These are phyloP conservation scores for Felis catus DNA, from an alignment of 2,113 vertebrate species.

Conservation along the genomic window F.catus_Fca126_mat1.0 CM031412.1:144090501-144091000, in stretches of 20 bases:
- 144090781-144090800: not conserved
- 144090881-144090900: not conserved
- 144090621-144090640: not conserved
- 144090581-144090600: not conserved
- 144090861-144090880: not conserved
- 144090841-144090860: not conserved
- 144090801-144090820: not conserved
- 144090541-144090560: not conserved
- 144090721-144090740: not conserved
- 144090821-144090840: not conserved
- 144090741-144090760: not conserved
- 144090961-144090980: not conserved
- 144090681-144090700: not conserved
- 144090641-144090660: not conserved
- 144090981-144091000: not conserved
- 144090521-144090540: not conserved
- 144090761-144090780: not conserved
- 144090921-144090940: not conserved
- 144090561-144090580: not conserved
- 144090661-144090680: not conserved
- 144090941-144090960: not conserved
- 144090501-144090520: not conserved
- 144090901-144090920: not conserved
- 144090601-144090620: slow-evolving; percentile 1
- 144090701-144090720: not conserved